Percentiles rank a stretch among this genome's conserved stretches.
These are phyloP conservation scores for Petaurus breviceps DNA, from an alignment of 2,113 vertebrate genomes.

Conservation along the genomic window DNA sequence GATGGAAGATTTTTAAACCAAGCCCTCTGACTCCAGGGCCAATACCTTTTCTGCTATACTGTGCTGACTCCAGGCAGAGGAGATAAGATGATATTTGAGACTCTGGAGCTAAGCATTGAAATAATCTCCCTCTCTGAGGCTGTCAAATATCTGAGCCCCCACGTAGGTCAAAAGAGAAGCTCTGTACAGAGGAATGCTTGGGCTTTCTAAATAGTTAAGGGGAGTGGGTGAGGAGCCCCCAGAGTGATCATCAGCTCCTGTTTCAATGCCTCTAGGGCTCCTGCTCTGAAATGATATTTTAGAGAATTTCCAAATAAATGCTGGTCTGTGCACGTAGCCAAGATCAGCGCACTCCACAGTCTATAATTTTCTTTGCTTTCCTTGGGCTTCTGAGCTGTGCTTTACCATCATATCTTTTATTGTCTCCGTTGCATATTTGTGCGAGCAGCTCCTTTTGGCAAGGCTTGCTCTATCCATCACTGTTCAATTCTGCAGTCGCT, in stretches of 20 bases:
- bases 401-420: conserved; percentile 43
- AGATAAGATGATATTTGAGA: not conserved
- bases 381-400: conserved; percentile 25
- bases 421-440: conserved; percentile 66
- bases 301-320: conserved; percentile 31
- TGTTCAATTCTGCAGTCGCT: conserved; percentile 51
- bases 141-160: conserved; percentile 44
- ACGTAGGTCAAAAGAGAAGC: conserved; percentile 49
- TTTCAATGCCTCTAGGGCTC: conserved; percentile 28
- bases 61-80: not conserved
- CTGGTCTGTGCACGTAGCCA: conserved; percentile 33
- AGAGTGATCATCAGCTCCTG: conserved; percentile 33
- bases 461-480: conserved; percentile 53
- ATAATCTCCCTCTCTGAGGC: conserved; percentile 37
- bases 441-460: conserved; percentile 57
- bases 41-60: not conserved
- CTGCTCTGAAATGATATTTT: conserved; percentile 21
- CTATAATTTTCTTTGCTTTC: conserved; percentile 40
- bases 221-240: conserved; percentile 21
- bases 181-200: conserved; percentile 13
- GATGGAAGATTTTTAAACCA: not conserved
- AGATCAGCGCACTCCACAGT: not conserved
- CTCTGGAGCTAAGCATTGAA: not conserved
- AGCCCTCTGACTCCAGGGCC: not conserved
- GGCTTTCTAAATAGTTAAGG: conserved; percentile 14